Evolutionary conservation across 2,797 vertebrate genomes (phyloP).

Genomic region (Cossypha heuglini): DNA sequence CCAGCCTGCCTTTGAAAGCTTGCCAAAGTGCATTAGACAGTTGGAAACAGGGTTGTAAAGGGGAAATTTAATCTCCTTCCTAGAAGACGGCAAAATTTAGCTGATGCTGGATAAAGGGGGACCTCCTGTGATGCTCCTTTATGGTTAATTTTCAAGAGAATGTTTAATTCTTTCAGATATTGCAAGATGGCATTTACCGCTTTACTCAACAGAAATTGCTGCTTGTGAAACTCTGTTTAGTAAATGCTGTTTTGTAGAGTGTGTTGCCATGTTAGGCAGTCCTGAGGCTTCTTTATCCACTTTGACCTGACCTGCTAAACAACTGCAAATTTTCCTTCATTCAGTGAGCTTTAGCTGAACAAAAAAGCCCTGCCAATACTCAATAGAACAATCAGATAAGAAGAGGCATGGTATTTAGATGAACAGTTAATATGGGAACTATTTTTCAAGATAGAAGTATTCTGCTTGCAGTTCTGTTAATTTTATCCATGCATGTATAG

Average conservation of each 20-base stretch:
- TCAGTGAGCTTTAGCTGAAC: neutral
- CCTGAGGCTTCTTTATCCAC: neutral
- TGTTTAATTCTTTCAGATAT: neutral
- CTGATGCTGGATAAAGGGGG: neutral
- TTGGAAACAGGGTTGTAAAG: neutral
- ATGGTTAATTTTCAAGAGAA: neutral
- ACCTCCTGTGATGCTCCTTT: neutral
- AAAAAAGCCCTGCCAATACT: neutral
- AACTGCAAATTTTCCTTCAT: neutral
- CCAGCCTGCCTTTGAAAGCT: conserved; percentile 1
- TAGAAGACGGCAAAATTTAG: neutral
- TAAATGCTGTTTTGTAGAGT: neutral
- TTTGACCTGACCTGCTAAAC: neutral
- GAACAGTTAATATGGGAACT: conserved; percentile 56
- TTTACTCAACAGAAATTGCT: neutral
- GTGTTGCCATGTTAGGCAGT: neutral
- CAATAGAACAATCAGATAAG: conserved; percentile 6
- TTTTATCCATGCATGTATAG: neutral
- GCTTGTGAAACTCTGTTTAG: neutral
- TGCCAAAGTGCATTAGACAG: neutral
- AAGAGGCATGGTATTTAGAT: conserved; percentile 40
- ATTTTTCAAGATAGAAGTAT: conserved; percentile 52
- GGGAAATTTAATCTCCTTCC: neutral
- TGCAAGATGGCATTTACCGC: neutral
- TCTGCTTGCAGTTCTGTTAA: conserved; percentile 42